Evolutionary conservation across 2,113 vertebrate species (phyloP), one percentile per base, ranked within the genome.

Genomic region (Rafetus swinhoei): DNA sequence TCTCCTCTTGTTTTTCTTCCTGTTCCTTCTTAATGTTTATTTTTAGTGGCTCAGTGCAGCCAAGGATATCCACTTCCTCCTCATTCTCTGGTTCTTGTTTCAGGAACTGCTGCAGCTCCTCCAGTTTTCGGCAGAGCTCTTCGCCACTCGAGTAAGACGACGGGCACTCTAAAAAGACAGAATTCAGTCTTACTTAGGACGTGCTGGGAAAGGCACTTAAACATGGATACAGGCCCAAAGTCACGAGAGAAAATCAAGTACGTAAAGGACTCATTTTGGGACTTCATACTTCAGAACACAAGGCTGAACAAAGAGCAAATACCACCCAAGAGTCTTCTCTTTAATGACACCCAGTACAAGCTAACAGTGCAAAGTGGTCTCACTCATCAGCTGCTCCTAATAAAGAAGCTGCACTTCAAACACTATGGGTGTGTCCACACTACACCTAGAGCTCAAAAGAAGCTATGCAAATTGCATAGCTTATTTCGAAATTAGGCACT

Each of bases 1-100:
- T 96, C 91, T 99, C 99, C 14, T 98, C 97, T 83, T 98, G 98
- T 0, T 98, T 98, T 65, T 99, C 99, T 56, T 99, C 99, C 90
- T 99, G 98, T 80, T 99, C 99, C 90, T 99, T 98, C 93, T 99
- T 99, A 97, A 99, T 98, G 95, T 98, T 98, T 59, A 98, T 97
- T 96, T 98, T 99, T 52, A 98, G 93, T 2, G 98, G 98, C 74
- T 99, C 98, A 0, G 97, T 97, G 3, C 99, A 97, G 7, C 94
- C 98, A 92, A 99, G 94, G 77, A 99, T 94, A 95, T 99, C 99
- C 29, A 99, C 98, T 92, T 99, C 98, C 93, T 99, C 98, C 24
- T 99, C 98, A 0, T 98, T 98, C 93, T 99, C 99, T 0, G 99
- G 98, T 79, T 99, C 99, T 1, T 98, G 98, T 93, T 99, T 99